Base-by-base conservation (phyloP, 2,888 invertebrate genomes). In the Ochropleura plecta region DNA sequence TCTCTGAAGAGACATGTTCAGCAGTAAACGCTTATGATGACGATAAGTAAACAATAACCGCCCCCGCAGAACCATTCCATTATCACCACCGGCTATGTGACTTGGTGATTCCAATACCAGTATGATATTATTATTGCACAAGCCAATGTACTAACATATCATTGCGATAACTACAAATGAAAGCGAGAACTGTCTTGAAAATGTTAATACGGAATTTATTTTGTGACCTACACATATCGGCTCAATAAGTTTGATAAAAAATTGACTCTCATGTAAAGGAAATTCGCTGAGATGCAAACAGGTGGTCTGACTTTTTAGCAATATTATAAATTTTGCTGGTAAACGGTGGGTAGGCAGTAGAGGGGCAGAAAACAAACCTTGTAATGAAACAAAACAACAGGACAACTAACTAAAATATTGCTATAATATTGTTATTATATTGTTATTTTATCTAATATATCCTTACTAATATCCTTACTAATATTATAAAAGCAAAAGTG, bases 231-330 rank as follows among this genome's bases (percentile, higher is more conserved):
- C 48, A 75, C 42, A 71, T 76, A 82, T 79, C 70, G 64, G 49
- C 9, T 75, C 73, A 78, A 78, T 83, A 83, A 83, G 49, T 75
- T 83, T 18, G 57, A 75, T 73, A 77, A 82, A 84, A 84, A 82
- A 80, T 79, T 69, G 62, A 77, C 40, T 63, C 64, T 78, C 46
- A 51, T 73, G 74, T 76, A 66, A 79, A 76, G 53, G 44, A 65
- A 73, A 79, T 70, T 78, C 48, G 60, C 70, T 30, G 72, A 55
- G 79, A 78, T 64, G 70, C 73, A 66, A 81, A 75, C 86, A 88
- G 88, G 88, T 88, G 88, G 81, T 82, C 84, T 76, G 78, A 79
- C 73, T 82, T 81, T 84, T 76, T 75, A 71, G 65, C 75, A 79
- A 83, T 77, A 78, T 77, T 85, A 79, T 82, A 86, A 82, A 78